Evolutionary conservation across 1,140 invertebrate species (phyloP).

Genomic region (Lepidurus arcticus): DNA sequence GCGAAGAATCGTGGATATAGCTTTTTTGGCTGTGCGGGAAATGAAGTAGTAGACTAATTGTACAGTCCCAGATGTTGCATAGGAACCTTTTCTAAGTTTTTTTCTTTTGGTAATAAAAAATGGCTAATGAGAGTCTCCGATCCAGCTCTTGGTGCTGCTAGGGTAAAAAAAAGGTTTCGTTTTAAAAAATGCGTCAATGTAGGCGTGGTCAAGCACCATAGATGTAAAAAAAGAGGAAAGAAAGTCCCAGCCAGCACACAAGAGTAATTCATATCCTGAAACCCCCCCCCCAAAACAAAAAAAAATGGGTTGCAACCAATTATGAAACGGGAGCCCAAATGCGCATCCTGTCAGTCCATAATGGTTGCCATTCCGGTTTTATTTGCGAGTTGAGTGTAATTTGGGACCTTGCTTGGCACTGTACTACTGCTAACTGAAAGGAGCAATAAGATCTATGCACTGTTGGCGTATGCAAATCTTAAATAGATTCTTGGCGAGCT

Average conservation of each 20-base stretch:
- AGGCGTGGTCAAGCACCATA: neutral
- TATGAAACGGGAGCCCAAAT: conserved; percentile 15
- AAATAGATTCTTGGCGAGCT: neutral
- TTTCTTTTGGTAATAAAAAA: neutral
- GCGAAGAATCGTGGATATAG: conserved; percentile 21
- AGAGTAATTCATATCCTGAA: neutral
- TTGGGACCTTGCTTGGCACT: neutral
- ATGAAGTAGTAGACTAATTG: neutral
- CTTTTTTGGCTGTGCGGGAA: neutral
- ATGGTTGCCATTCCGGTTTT: neutral
- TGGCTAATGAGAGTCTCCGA: conserved; percentile 6
- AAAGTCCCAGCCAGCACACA: too few relatives aligned
- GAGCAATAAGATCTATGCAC: too few relatives aligned
- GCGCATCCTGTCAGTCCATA: neutral
- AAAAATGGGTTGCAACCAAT: conserved; percentile 9
- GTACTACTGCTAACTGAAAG: too few relatives aligned
- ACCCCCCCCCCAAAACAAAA: neutral
- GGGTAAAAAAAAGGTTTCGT: neutral
- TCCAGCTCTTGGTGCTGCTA: neutral
- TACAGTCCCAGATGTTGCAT: neutral
- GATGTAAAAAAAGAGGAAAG: neutral
- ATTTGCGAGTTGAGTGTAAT: neutral
- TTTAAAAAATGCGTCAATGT: neutral
- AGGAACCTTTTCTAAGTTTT: neutral
- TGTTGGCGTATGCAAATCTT: neutral